Evolutionary conservation across 1,140 invertebrate genomes (phyloP).

Genomic region (Palaemon carinicauda): DNA sequence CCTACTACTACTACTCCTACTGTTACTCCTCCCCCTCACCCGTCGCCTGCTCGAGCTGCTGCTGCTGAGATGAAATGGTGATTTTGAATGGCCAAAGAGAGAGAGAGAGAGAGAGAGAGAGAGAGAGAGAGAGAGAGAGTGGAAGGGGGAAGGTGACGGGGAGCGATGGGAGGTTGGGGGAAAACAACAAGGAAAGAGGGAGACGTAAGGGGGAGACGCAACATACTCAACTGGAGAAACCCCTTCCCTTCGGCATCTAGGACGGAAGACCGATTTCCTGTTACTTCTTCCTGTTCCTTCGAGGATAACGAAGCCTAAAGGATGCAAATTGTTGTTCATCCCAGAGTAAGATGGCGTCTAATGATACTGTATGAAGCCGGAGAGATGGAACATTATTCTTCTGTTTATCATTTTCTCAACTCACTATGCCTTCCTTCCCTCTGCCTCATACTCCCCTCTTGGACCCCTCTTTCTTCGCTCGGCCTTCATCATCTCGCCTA

Average conservation of each 20-base stretch:
- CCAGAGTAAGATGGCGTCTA: constrained; percentile 33
- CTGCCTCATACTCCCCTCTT: neutral
- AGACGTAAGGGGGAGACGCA: too few species aligned
- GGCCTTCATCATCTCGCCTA: neutral
- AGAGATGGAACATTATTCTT: constrained; percentile 15
- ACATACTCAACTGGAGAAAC: constrained; percentile 14
- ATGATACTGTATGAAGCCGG: constrained; percentile 5
- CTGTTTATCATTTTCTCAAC: neutral
- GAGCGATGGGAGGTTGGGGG: too few species aligned
- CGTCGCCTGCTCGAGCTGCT: constrained; percentile 40
- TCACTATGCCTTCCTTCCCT: neutral
- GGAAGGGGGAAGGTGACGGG: too few species aligned
- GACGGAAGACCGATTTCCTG: constrained; percentile 55
- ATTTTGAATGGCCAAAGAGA: constrained; percentile 49
- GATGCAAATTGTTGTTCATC: constrained; percentile 41
- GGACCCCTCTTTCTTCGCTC: neutral
- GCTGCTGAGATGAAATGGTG: constrained; percentile 49
- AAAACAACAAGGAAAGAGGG: too few species aligned
- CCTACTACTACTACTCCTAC: too few species aligned
- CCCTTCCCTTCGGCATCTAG: constrained; percentile 51
- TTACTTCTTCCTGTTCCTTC: constrained; percentile 55
- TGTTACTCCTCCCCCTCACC: too few species aligned
- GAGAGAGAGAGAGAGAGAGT: too few species aligned
- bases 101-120: too few species aligned
- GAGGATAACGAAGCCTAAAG: constrained; percentile 55